Evolutionary conservation across 2,888 invertebrate genomes (phyloP).

Genomic region (Cephus rjabovi): DNA sequence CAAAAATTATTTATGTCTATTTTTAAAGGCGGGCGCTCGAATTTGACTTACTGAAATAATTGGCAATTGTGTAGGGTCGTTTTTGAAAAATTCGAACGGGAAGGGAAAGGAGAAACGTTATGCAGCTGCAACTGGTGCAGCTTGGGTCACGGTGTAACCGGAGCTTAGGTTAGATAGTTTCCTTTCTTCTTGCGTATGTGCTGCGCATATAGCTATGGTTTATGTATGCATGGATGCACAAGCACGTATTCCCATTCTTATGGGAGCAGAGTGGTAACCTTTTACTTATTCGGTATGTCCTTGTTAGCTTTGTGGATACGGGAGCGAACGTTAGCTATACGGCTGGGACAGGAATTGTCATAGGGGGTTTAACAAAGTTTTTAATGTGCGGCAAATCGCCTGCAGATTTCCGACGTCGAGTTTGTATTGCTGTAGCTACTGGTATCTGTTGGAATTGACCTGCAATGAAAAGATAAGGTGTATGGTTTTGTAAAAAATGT

Average conservation of each 20-base stretch:
- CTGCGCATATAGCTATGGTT: background rate
- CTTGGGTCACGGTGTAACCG: background rate
- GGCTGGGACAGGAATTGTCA: background rate
- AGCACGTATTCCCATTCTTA: background rate
- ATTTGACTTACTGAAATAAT: background rate
- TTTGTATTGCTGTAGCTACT: background rate
- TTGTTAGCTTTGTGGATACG: background rate
- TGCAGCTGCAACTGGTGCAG: background rate
- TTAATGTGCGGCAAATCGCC: background rate
- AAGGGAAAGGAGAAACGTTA: background rate
- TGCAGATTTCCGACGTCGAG: too few species aligned
- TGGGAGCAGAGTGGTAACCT: background rate
- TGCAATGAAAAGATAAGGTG: too few species aligned
- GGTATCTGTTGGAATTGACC: background rate
- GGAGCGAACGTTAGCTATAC: background rate
- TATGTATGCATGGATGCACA: background rate
- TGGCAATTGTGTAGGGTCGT: background rate
- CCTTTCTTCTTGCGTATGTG: background rate
- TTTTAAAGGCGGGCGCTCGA: too few species aligned
- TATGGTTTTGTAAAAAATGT: background rate
- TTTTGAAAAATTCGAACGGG: background rate
- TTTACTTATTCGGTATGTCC: background rate
- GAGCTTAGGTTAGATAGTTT: background rate
- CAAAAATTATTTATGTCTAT: too few species aligned
- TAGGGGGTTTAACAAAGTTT: slow-evolving; percentile 7